These are phyloP conservation scores for Conus ventricosus DNA, from an alignment of 1,140 invertebrate genomes.

Conservation along the genomic window DNA sequence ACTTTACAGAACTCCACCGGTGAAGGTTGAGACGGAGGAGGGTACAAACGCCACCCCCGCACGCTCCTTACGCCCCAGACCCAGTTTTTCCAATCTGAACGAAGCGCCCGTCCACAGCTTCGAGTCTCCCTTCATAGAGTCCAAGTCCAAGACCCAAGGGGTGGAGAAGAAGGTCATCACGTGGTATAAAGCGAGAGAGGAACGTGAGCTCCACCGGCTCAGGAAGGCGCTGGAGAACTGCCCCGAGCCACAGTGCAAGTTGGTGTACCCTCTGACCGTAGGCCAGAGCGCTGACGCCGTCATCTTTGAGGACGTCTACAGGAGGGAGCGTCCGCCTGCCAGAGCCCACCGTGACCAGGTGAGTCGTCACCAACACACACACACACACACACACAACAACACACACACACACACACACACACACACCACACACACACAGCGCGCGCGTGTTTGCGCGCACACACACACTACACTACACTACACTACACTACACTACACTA, in stretches of 20 bases:
- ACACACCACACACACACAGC: too few species aligned
- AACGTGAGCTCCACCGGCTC: neutral
- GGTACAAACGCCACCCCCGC: neutral
- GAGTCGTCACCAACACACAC: neutral
- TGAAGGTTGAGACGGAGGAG: neutral
- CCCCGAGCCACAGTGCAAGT: neutral
- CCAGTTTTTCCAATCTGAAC: constrained; percentile 6
- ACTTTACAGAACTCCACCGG: neutral
- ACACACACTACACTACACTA: too few species aligned
- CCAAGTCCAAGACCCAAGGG: neutral
- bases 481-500: too few species aligned
- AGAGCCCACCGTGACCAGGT: constrained; percentile 21
- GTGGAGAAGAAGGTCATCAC: constrained; percentile 23
- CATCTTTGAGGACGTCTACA: neutral
- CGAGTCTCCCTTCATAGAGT: constrained; percentile 30
- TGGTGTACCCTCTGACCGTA: constrained; percentile 8
- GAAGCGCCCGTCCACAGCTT: neutral
- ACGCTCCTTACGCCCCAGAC: neutral
- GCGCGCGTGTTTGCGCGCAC: too few species aligned
- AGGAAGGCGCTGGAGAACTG: constrained; percentile 3
- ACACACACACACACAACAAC: too few species aligned
- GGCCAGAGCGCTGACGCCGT: neutral
- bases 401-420: too few species aligned
- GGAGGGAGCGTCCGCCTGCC: neutral
- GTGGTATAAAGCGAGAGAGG: neutral